phyloP scores from a whole-genome alignment of 2,888 invertebrate genomes.

The Acronicta alni region DNA sequence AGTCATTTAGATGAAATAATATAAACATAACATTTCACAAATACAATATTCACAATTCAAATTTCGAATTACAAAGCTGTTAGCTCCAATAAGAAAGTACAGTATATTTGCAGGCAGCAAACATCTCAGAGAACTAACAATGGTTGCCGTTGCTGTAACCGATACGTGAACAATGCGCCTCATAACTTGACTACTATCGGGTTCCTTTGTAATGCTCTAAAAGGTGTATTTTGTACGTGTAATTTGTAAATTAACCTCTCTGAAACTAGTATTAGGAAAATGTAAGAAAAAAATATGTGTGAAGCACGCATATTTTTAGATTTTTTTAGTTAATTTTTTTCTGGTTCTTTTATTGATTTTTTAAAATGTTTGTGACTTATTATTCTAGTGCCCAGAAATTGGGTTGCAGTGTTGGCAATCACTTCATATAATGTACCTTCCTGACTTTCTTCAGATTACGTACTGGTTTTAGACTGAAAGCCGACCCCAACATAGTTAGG shows the following conservation, averaged over 20 bases:
- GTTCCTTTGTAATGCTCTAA: conserved; percentile 29
- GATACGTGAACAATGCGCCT: conserved; percentile 43
- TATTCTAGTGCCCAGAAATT: too few relatives aligned
- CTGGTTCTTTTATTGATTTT: too few relatives aligned
- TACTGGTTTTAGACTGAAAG: too few relatives aligned
- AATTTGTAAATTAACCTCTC: conserved; percentile 12
- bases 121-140: conserved; percentile 37
- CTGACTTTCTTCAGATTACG: too few relatives aligned
- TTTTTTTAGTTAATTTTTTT: too few relatives aligned
- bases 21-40: conserved; percentile 1
- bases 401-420: too few relatives aligned
- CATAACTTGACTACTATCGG: conserved; percentile 38
- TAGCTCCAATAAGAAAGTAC: conserved; percentile 35
- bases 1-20: too few relatives aligned
- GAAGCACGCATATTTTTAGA: too few relatives aligned
- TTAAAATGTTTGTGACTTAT: too few relatives aligned
- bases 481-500: too few relatives aligned
- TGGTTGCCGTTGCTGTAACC: conserved; percentile 44
- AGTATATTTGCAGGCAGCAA: conserved; percentile 30
- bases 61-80: conserved; percentile 26
- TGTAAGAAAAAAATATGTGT: too few relatives aligned
- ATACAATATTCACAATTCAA: conserved; percentile 18
- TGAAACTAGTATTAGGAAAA: not conserved
- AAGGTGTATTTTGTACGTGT: conserved; percentile 26
- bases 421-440: too few relatives aligned